Evolutionary conservation across 2,888 invertebrate species (phyloP).

Genomic region (Crocallis elinguaria): DNA sequence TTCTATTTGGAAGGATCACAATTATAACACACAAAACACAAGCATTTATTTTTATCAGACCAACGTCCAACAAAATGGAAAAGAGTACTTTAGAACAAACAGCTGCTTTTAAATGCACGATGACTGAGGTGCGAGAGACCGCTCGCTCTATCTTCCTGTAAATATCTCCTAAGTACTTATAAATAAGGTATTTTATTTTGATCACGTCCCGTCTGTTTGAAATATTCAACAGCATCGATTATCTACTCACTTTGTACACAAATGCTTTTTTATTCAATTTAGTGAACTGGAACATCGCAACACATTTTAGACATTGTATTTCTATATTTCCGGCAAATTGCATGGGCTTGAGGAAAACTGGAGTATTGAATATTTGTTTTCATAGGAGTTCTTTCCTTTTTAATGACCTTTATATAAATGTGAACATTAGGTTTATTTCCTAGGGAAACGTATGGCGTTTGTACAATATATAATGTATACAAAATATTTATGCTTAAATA

Average conservation of each 20-base stretch:
- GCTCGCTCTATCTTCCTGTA: slow-evolving; percentile 27
- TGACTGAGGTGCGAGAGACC: slow-evolving; percentile 52
- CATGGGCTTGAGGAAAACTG: slow-evolving; percentile 28
- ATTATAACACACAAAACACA: background rate
- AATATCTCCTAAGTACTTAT: slow-evolving; percentile 26
- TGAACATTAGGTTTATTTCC: background rate
- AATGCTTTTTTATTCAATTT: slow-evolving; percentile 77
- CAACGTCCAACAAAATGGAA: no score
- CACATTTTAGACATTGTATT: slow-evolving; percentile 46
- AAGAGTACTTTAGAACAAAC: slow-evolving; percentile 56
- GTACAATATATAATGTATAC: no score
- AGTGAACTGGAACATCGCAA: slow-evolving; percentile 49
- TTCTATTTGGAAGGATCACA: background rate
- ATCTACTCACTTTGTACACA: slow-evolving; percentile 77
- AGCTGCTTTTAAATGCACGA: slow-evolving; percentile 54
- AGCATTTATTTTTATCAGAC: slow-evolving; percentile 40
- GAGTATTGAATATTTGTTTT: slow-evolving; percentile 19
- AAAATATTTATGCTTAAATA: no score
- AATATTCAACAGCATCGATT: slow-evolving; percentile 80
- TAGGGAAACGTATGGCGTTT: background rate
- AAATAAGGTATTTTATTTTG: slow-evolving; percentile 60
- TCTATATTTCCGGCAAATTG: slow-evolving; percentile 34
- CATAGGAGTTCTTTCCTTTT: slow-evolving; percentile 14
- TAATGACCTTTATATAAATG: slow-evolving; percentile 8
- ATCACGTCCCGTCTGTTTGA: slow-evolving; percentile 71